Evolutionary conservation across 1,140 invertebrate species (phyloP), one percentile per base, ranked within the genome.

Genomic region (Chlorops oryzae): DNA sequence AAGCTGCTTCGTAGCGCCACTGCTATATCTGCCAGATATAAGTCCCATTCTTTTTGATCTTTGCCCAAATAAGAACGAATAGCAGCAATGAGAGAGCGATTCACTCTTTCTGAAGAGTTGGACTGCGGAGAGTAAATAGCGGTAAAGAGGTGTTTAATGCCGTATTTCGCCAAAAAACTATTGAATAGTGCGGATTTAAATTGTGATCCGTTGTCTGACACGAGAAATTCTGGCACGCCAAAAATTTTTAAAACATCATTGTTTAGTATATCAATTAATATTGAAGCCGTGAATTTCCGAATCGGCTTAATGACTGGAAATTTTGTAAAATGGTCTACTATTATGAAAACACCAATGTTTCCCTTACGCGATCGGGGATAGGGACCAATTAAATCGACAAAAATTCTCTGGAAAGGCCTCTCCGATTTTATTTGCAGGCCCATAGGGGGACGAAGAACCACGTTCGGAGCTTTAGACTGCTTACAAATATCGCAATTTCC

Each of bases 361-460:
- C 53, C 50, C 22, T 24, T 48, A 17, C 15, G 35, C 3, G 50
- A 46, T 21, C 46, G 17, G 3, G 50, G 56, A 37, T 48, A 58
- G 3, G 50, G 50, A 13, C 50, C 56, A 34, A 56, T 24, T 28
- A 55, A 18, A 35, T 55, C 50, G 18, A 40, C 22, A 32, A 28
- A 47, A 5, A 44, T 18, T 13, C 35, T 12, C 22, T 56, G 46
- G 12, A 51, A 58, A 18, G 54, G 50, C 12, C 18, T 13, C 38
- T 48, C 51, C 49, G 35, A 39, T 13, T 25, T 2, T 12, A 48
- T 17, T 40, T 5, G 28, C 44, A 9, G 9, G 9, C 37, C 37
- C 37, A 39, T 39, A 10, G 37, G 37, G 6, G 37, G 37, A 10
- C 15, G 9, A 32, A 32, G 28, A n/a, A 32, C n/a, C 9, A 10